Conservation (phyloP, 2,113 vertebrate genomes). For the Chrysochloris asiatica region DNA sequence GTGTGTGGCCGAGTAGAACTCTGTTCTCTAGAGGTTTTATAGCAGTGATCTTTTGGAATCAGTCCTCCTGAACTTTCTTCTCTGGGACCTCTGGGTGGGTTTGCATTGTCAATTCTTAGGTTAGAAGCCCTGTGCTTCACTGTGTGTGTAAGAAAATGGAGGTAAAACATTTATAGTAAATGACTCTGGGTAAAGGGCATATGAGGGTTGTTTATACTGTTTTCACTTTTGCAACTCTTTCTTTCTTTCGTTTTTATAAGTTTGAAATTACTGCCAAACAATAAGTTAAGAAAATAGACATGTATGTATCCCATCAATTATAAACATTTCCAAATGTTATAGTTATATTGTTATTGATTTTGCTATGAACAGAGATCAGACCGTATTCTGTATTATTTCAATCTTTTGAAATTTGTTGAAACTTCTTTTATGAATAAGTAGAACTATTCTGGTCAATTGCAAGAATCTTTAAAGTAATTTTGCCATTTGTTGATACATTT, state of each 20-base stretch:
- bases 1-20: background rate
- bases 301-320: background rate
- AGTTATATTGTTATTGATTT: background rate
- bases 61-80: background rate
- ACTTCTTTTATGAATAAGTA: background rate
- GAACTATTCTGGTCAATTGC: slow-evolving; percentile 1
- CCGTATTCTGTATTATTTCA: background rate
- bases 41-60: background rate
- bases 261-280: background rate
- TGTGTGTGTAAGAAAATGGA: background rate
- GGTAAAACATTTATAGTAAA: background rate
- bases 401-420: background rate
- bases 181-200: background rate
- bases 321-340: background rate
- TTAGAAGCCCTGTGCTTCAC: background rate
- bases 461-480: background rate
- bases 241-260: background rate
- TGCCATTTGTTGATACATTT: background rate
- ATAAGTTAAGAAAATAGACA: background rate
- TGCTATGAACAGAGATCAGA: background rate
- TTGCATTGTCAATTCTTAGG: background rate
- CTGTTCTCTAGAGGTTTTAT: background rate
- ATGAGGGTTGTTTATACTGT: background rate
- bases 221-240: background rate
- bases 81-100: background rate